Evolutionary conservation across 2,797 vertebrate genomes (phyloP).

Genomic region (Rhyacichthys aspro): DNA sequence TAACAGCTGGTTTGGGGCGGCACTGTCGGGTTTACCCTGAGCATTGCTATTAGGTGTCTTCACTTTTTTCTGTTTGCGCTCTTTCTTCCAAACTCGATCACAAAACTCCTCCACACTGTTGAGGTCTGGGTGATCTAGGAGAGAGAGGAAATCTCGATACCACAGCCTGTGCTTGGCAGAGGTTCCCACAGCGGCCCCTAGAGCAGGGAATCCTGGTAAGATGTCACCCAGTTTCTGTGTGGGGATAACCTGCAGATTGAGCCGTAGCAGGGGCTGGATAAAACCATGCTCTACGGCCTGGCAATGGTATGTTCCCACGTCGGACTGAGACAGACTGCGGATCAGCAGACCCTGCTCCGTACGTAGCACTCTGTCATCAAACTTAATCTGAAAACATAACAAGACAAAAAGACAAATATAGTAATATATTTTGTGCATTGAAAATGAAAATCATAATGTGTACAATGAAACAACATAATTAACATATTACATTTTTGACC

Average conservation of each 20-base stretch:
- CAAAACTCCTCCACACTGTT: constrained; percentile 99
- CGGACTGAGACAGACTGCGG: constrained; percentile 87
- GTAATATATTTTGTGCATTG: background rate
- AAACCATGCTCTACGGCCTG: constrained; percentile 96
- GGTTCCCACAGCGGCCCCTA: constrained; percentile 77
- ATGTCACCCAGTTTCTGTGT: constrained; percentile 91
- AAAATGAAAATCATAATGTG: background rate
- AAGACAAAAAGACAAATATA: constrained; percentile 1
- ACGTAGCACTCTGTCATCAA: constrained; percentile 86
- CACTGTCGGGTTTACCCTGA: constrained; percentile 45
- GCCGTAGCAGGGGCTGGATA: constrained; percentile 94
- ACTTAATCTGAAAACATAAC: constrained; percentile 83
- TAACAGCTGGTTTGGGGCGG: constrained; percentile 17
- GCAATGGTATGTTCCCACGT: constrained; percentile 92
- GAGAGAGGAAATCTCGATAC: constrained; percentile 97
- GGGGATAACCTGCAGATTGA: constrained; percentile 94
- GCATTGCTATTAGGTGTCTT: constrained; percentile 70
- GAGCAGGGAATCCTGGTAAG: constrained; percentile 84
- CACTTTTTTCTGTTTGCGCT: constrained; percentile 91
- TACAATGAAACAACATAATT: background rate
- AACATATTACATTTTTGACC: no score
- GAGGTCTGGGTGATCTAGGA: constrained; percentile 95
- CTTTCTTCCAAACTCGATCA: constrained; percentile 97
- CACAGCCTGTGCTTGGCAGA: constrained; percentile 92
- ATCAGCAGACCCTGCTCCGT: constrained; percentile 95